A percentile compares a stretch with the other conserved stretches of the same genome.
phyloP scores from a whole-genome alignment of 1,140 invertebrate genomes.

The Magallana ariakensis region DNA sequence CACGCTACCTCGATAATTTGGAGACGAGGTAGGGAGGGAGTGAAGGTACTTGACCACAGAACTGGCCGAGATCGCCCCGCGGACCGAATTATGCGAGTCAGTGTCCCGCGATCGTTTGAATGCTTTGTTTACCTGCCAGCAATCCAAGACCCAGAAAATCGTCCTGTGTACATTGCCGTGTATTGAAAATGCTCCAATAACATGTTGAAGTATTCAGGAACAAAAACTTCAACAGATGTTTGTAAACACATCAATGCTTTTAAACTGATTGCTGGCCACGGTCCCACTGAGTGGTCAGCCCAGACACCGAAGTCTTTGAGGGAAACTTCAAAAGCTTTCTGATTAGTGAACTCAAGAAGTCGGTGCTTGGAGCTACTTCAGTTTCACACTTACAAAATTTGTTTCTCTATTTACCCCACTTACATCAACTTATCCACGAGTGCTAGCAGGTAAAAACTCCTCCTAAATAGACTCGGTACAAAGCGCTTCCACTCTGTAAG shows the following conservation, averaged over 20 bases:
- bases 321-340: neutral
- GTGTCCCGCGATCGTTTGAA: too few relatives aligned
- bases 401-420: neutral
- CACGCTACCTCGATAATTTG: slow-evolving; percentile 13
- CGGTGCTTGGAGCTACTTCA: slow-evolving; percentile 6
- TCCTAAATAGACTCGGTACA: neutral
- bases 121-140: too few relatives aligned
- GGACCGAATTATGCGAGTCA: too few relatives aligned
- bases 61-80: neutral
- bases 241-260: slow-evolving; percentile 13
- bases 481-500: neutral
- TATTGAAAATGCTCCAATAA: neutral
- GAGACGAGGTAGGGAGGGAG: neutral
- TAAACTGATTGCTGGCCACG: neutral
- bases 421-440: slow-evolving; percentile 24
- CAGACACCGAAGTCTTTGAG: neutral
- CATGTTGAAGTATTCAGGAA: neutral
- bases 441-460: slow-evolving; percentile 12
- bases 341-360: neutral
- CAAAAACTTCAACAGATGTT: neutral
- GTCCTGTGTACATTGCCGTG: neutral
- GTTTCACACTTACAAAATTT: neutral
- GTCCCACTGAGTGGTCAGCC: neutral
- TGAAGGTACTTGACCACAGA: neutral
- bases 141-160: neutral